Base-by-base conservation (phyloP, 2,113 vertebrate species). In the Anser brachyrhynchus region DNA sequence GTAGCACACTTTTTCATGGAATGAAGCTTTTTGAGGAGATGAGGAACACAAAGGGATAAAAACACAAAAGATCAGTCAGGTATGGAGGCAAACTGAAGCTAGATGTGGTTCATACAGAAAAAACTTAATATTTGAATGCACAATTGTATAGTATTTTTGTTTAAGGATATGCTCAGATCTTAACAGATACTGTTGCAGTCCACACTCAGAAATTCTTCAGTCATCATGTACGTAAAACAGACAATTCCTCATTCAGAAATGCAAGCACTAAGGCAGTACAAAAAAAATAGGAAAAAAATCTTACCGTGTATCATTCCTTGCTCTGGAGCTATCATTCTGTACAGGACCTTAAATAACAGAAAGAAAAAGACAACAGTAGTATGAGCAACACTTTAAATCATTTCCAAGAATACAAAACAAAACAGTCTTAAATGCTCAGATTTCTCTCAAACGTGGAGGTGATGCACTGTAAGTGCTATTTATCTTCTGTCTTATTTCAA, bases 291-390 rank as follows among this genome's bases (percentile, higher is more conserved):
- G 6, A 29, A 35, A 75, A 25, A 43, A 9, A 6, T 46, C 96
- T 96, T 97, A 98, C 98, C 97, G 97, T 87, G 97, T 69, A 59
- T 99, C 99, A 41, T 92, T 98, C 87, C 97, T 99, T 92, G 93
- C 79, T 91, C 95, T 98, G 14, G 98, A 98, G 61, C 97, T 98
- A 43, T 98, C 99, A 77, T 97, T 99, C 93, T 98, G 97, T 74
- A 98, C 94, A 96, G 97, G 73, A 97, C 97, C 99, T 99, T 97
- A 86, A 97, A 97, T 33, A 95, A 11, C 71, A 92, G 71, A 72
- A 95, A 96, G 81, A 89, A 89, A 91, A 95, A 94, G n/a, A 88
- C 16, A 97, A 62, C 1, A 65, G 18, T 80, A 89, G 13, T 7
- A 39, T 80, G 57, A 95, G 52, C 35, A 92, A 84, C 11, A 67